phyloP scores from a whole-genome alignment of 1,140 invertebrate species.

The Brachionus rotundiformis region DNA sequence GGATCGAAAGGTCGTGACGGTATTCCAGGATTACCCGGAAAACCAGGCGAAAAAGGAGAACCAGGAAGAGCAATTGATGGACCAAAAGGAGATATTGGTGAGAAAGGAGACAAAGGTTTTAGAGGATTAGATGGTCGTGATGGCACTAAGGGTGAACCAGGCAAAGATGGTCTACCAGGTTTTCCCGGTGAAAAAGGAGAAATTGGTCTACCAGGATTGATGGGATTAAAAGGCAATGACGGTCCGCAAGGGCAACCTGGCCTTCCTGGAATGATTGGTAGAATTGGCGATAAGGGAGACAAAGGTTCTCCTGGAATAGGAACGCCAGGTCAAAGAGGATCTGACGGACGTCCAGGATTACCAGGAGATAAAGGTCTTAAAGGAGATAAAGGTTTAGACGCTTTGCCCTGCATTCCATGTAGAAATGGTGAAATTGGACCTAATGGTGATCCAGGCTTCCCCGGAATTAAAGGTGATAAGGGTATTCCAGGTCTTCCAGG shows the following conservation, averaged over 20 bases:
- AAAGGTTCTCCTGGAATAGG: conserved; percentile 43
- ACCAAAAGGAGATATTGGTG: background rate
- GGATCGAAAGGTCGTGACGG: conserved; percentile 11
- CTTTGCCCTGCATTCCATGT: conserved; percentile 29
- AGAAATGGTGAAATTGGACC: conserved; percentile 49
- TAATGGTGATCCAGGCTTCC: conserved; percentile 20
- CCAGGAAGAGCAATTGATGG: background rate
- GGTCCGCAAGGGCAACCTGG: conserved; percentile 54
- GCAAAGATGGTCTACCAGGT: conserved; percentile 46
- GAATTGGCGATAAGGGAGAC: background rate
- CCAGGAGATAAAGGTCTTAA: conserved; percentile 1
- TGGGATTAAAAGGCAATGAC: conserved; percentile 60
- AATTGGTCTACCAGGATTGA: conserved; percentile 67
- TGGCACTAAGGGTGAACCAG: conserved; percentile 42
- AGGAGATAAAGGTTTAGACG: conserved; percentile 38
- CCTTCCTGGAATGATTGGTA: background rate
- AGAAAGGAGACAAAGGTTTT: conserved; percentile 49
- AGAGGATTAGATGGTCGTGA: conserved; percentile 1
- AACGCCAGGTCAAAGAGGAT: background rate
- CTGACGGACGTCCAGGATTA: background rate
- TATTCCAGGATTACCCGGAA: background rate
- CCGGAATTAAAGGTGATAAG: conserved; percentile 36
- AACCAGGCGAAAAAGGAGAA: background rate
- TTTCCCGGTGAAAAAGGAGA: conserved; percentile 54
- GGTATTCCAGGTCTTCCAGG: conserved; percentile 29